Conservation (phyloP, 1,140 invertebrate species). For the Drosophila teissieri region DNA sequence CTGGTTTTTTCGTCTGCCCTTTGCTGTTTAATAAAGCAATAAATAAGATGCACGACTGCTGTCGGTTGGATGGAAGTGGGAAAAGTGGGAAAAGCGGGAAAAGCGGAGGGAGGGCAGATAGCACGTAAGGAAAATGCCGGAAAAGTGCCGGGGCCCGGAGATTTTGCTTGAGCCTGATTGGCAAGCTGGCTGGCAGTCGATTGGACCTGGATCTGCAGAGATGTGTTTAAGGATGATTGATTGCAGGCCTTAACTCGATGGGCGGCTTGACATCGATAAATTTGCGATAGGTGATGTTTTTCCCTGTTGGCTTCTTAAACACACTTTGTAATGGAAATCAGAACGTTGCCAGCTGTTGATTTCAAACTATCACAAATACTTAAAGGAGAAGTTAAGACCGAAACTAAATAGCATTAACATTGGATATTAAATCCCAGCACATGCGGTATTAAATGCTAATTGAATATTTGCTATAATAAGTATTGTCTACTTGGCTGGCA, state of each 20-base stretch:
- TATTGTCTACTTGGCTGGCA: too few species aligned
- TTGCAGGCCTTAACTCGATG: slow-evolving; percentile 23
- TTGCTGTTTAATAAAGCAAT: slow-evolving; percentile 56
- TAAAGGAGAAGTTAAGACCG: neutral
- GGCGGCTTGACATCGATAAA: slow-evolving; percentile 15
- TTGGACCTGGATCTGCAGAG: neutral
- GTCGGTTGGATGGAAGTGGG: neutral
- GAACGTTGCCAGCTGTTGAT: neutral
- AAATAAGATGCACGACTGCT: slow-evolving; percentile 47
- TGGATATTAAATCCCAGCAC: too few species aligned
- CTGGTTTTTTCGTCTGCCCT: neutral
- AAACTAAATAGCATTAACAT: too few species aligned
- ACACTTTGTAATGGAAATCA: neutral
- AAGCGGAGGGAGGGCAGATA: too few species aligned
- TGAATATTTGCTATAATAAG: neutral
- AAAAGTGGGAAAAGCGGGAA: neutral
- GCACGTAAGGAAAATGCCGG: slow-evolving; percentile 20
- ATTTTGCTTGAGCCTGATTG: slow-evolving; percentile 17
- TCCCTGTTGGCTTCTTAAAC: neutral
- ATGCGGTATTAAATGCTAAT: neutral
- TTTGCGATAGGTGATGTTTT: neutral
- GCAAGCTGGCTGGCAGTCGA: slow-evolving; percentile 26
- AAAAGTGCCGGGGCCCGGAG: neutral
- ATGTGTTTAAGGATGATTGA: slow-evolving; percentile 47
- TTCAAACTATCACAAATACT: neutral